Percentiles rank a stretch among this genome's conserved stretches.
Evolutionary conservation across 2,113 vertebrate species (phyloP).

Genomic region (Orycteropus afer): DNA sequence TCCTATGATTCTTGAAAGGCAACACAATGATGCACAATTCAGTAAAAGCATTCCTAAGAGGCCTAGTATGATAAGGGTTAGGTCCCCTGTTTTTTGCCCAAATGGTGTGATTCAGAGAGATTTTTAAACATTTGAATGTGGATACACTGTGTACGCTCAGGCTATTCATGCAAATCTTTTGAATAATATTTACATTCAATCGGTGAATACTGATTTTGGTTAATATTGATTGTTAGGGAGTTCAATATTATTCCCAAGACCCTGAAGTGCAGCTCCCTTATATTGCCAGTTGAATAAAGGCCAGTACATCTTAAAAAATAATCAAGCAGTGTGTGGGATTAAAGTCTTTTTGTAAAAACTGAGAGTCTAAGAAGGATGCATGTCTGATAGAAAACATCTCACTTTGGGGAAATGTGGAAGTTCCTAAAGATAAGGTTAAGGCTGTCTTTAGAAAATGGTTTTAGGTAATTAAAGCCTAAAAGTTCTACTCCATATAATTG

Average conservation of each 20-base stretch:
- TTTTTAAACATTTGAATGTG: not conserved
- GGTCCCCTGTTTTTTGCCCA: not conserved
- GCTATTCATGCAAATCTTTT: not conserved
- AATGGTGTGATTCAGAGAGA: not conserved
- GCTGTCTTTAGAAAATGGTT: constrained; percentile 28
- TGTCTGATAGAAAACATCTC: not conserved
- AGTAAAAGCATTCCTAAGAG: constrained; percentile 13
- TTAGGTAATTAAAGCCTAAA: not conserved
- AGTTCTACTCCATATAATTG: not conserved
- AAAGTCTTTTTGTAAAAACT: not conserved
- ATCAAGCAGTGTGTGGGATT: not conserved
- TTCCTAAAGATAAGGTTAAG: not conserved
- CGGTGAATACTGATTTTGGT: not conserved
- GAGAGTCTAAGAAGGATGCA: not conserved
- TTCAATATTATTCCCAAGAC: not conserved
- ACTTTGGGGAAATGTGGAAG: not conserved
- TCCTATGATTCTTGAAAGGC: not conserved
- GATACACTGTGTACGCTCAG: not conserved
- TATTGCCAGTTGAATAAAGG: not conserved
- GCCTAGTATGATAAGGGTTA: not conserved
- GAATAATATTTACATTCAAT: not conserved
- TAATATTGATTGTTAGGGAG: not conserved
- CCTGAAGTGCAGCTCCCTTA: not conserved
- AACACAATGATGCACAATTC: not conserved
- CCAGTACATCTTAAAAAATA: not conserved